Base-by-base conservation (phyloP, 2,113 vertebrate species). In the Cryptomyrus ogoouensis region DNA sequence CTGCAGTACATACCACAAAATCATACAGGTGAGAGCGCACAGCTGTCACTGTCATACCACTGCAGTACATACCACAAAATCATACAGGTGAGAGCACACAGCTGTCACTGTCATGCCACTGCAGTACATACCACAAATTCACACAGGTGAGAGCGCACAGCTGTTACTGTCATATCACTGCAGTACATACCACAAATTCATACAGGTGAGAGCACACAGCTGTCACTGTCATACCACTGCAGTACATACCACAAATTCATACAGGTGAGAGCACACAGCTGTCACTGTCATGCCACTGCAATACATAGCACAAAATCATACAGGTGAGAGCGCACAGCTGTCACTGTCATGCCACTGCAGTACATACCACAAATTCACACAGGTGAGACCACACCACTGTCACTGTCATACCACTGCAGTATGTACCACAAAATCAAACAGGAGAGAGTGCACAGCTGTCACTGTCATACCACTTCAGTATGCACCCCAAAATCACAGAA, bases 371-470 rank as follows among this genome's bases (percentile, higher is more conserved):
- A 97, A 95, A 90, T 99, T 99, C 95, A 99, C 96, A 0, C 96
- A 98, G 95, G 98, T 99, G 94, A 19, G 44, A 27, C 0, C 50
- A 21, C 89, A 83, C 12, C 62, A 13, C 19, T 19, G 52, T 4
- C 49, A 50, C 58, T 49, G 1, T 17, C 31, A 83, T 19, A 56
- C 39, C 10, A 80, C 56, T 13, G 58, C 39, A 49, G 31, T 27
- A 62, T 0, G 19, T 44, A 89, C 92, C 98, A 98, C n/a, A 97
- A 95, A 91, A 99, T 99, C 96, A 99, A 96, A 0, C 96, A 98
- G 95, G 98, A 99, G 94, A 19, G n/a, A 31, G 0, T 50, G 0
- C 89, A 83, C 7, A 83, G 19, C 19, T 19, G 52, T 17, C 49
- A 50, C 58, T 49, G 2, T 27, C 31, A 83, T 24, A 84, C 27